Conservation (phyloP, 2,113 vertebrate genomes). For the Dendrocopos noguchii region DNA sequence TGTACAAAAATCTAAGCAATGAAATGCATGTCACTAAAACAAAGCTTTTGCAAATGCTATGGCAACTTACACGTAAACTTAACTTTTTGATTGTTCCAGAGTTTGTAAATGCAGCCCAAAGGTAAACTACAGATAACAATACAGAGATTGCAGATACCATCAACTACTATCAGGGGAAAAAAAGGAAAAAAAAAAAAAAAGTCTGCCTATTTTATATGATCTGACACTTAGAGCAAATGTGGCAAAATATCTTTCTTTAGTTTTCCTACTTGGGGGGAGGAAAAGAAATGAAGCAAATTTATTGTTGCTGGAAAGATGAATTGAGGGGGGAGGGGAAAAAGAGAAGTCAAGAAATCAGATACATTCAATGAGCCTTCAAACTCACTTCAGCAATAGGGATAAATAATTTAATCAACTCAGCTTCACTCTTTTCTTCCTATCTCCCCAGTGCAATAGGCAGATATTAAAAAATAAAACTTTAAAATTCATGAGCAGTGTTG, state of each 20-base stretch:
- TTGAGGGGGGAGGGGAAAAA: conserved; percentile 62
- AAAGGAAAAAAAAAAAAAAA: not conserved
- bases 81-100: conserved; percentile 6
- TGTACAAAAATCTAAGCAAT: not conserved
- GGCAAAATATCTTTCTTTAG: conserved; percentile 76
- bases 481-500: conserved; percentile 74
- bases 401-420: conserved; percentile 81
- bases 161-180: not conserved
- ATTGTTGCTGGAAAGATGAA: conserved; percentile 78
- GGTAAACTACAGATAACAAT: not conserved
- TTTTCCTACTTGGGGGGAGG: conserved; percentile 65
- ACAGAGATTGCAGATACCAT: conserved; percentile 16
- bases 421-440: conserved; percentile 70
- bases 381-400: conserved; percentile 74
- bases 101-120: not conserved
- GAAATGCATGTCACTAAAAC: not conserved
- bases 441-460: conserved; percentile 69
- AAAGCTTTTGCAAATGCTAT: not conserved
- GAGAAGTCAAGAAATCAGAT: conserved; percentile 73
- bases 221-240: conserved; percentile 67
- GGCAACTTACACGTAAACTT: conserved; percentile 19
- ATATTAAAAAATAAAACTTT: conserved; percentile 81
- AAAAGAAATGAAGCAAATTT: conserved; percentile 64
- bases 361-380: conserved; percentile 83
- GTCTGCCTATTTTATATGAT: conserved; percentile 61